A percentile compares a stretch with the other conserved stretches of the same genome.
phyloP scores from a whole-genome alignment of 2,888 invertebrate species.

The Caprella mutica region DNA sequence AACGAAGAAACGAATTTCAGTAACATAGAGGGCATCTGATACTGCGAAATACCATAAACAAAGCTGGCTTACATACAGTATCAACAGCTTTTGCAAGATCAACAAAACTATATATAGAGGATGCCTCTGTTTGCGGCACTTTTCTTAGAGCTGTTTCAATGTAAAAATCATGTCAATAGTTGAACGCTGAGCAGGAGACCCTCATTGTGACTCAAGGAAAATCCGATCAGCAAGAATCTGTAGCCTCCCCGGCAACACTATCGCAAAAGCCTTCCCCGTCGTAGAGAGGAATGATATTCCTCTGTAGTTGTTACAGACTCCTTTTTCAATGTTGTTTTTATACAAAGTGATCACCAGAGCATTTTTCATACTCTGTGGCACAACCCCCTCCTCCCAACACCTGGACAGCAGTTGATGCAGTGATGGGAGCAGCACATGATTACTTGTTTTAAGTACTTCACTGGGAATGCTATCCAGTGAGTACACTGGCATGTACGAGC shows the following conservation, averaged over 20 bases:
- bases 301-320: constrained; percentile 14
- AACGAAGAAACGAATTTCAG: too few relatives aligned
- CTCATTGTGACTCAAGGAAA: background rate
- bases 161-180: too few relatives aligned
- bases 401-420: constrained; percentile 1
- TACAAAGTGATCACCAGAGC: constrained; percentile 13
- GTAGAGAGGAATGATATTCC: constrained; percentile 10
- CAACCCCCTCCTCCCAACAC: constrained; percentile 10
- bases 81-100: too few relatives aligned
- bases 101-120: too few relatives aligned
- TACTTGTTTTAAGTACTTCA: constrained; percentile 6
- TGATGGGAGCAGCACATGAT: background rate
- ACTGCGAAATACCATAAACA: too few relatives aligned
- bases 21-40: too few relatives aligned
- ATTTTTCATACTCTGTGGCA: constrained; percentile 9
- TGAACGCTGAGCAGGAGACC: background rate
- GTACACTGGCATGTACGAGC: too few relatives aligned
- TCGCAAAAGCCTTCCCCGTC: constrained; percentile 8
- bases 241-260: background rate
- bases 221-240: constrained; percentile 4
- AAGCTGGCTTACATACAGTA: too few relatives aligned
- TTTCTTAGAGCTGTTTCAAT: too few relatives aligned
- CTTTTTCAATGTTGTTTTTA: constrained; percentile 12
- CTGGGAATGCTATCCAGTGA: constrained; percentile 11
- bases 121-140: too few relatives aligned